These are phyloP conservation scores for Cephus rjabovi DNA, from an alignment of 2,888 invertebrate genomes.

Conservation along the genomic window DNA sequence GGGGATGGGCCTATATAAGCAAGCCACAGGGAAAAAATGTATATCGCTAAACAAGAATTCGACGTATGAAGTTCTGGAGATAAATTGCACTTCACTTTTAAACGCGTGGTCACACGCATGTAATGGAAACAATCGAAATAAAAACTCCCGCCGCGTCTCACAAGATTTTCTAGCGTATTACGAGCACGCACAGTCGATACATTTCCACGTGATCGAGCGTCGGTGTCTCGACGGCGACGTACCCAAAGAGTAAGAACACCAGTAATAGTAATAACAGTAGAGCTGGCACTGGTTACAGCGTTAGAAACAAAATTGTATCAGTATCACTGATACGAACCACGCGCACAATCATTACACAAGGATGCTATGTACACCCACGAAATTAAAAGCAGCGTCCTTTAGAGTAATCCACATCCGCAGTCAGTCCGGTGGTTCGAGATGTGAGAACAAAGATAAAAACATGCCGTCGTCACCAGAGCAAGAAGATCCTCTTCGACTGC, in stretches of 20 bases:
- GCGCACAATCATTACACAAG: neutral
- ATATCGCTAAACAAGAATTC: neutral
- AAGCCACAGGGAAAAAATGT: neutral
- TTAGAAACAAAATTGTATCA: conserved; percentile 22
- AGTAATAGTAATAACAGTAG: conserved; percentile 29
- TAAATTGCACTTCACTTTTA: neutral
- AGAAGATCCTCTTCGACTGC: conserved; percentile 29
- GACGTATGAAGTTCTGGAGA: neutral
- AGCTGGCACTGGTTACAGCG: conserved; percentile 45
- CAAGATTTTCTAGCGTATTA: neutral
- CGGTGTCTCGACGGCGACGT: conserved; percentile 5
- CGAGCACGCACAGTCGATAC: conserved; percentile 13
- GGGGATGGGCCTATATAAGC: neutral
- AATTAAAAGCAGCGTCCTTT: conserved; percentile 38
- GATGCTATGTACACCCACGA: conserved; percentile 38
- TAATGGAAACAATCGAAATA: neutral
- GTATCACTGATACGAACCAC: neutral
- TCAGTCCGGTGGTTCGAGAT: conserved; percentile 17
- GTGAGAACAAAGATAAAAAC: conserved; percentile 41
- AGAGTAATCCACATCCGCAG: conserved; percentile 20
- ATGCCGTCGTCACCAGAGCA: conserved; percentile 32
- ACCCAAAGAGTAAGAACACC: conserved; percentile 2
- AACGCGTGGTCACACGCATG: neutral
- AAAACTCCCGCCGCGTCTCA: neutral
- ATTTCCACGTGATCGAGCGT: conserved; percentile 33